phyloP scores from a whole-genome alignment of 2,888 invertebrate species.

The Dasysyrphus tricinctus region DNA sequence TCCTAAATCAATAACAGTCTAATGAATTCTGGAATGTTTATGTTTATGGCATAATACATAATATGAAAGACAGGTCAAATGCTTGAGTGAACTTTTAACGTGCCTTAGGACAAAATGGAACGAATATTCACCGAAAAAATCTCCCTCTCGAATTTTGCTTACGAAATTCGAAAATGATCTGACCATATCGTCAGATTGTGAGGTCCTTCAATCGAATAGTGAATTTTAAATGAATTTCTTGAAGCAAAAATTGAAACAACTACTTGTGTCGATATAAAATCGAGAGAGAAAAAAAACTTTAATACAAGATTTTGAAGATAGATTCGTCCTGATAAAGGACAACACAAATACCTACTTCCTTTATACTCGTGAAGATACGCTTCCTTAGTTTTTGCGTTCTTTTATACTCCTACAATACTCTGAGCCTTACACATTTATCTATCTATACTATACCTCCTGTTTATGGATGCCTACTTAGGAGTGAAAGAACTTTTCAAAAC shows the following conservation, averaged over 20 bases:
- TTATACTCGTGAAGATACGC: background rate
- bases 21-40: constrained; percentile 71
- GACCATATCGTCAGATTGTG: background rate
- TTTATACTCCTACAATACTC: constrained; percentile 28
- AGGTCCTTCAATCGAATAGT: constrained; percentile 44
- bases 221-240: constrained; percentile 50
- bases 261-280: background rate
- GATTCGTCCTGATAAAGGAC: constrained; percentile 36
- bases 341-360: constrained; percentile 15
- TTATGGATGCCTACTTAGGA: background rate
- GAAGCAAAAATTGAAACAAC: constrained; percentile 31
- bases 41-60: constrained; percentile 37
- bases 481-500: constrained; percentile 42
- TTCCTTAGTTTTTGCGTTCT: constrained; percentile 17
- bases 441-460: background rate
- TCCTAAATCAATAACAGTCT: constrained; percentile 73
- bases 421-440: background rate
- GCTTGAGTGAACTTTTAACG: constrained; percentile 58
- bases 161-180: constrained; percentile 47
- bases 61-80: constrained; percentile 51
- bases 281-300: background rate
- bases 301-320: constrained; percentile 42
- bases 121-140: constrained; percentile 29
- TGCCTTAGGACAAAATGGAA: constrained; percentile 4
- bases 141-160: constrained; percentile 40